Evolutionary conservation across 2,113 vertebrate species (phyloP).

Genomic region (Verasper variegatus): DNA sequence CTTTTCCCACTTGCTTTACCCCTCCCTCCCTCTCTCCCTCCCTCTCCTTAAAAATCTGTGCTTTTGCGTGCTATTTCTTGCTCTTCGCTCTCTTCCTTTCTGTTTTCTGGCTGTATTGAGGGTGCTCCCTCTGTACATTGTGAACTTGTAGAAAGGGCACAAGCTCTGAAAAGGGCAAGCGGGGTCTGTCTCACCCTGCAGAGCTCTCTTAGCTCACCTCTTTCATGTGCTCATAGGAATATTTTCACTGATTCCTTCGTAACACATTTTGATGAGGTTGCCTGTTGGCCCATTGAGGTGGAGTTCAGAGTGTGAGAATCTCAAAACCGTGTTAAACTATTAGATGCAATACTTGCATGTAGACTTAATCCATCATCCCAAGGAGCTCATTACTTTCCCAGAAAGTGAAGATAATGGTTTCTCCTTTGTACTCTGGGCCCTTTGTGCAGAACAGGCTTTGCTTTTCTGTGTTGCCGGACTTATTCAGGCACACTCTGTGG

Average conservation of each 20-base stretch:
- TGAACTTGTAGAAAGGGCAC: slow-evolving; percentile 48
- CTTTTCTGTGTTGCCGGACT: slow-evolving; percentile 59
- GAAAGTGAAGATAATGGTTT: slow-evolving; percentile 51
- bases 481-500: slow-evolving; percentile 58
- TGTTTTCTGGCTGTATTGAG: slow-evolving; percentile 44
- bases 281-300: slow-evolving; percentile 6
- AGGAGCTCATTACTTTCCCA: slow-evolving; percentile 49
- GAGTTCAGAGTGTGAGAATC: slow-evolving; percentile 16
- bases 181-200: slow-evolving; percentile 44
- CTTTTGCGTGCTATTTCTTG: slow-evolving; percentile 75
- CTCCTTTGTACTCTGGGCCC: slow-evolving; percentile 49
- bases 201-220: slow-evolving; percentile 22
- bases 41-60: slow-evolving; percentile 59
- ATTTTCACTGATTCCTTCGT: slow-evolving; percentile 36
- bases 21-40: slow-evolving; percentile 34
- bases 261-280: slow-evolving; percentile 40
- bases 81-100: slow-evolving; percentile 68
- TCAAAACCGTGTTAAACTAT: too few relatives aligned
- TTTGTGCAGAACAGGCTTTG: slow-evolving; percentile 54
- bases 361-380: slow-evolving; percentile 48
- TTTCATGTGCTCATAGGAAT: slow-evolving; percentile 42
- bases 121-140: slow-evolving; percentile 46
- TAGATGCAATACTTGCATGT: slow-evolving; percentile 26
- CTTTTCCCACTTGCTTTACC: slow-evolving; percentile 1
- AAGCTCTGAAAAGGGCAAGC: slow-evolving; percentile 55